Percentiles rank a stretch among this genome's conserved stretches.
Evolutionary conservation across 2,888 invertebrate genomes (phyloP).

Genomic region (Miltochrista miniata): DNA sequence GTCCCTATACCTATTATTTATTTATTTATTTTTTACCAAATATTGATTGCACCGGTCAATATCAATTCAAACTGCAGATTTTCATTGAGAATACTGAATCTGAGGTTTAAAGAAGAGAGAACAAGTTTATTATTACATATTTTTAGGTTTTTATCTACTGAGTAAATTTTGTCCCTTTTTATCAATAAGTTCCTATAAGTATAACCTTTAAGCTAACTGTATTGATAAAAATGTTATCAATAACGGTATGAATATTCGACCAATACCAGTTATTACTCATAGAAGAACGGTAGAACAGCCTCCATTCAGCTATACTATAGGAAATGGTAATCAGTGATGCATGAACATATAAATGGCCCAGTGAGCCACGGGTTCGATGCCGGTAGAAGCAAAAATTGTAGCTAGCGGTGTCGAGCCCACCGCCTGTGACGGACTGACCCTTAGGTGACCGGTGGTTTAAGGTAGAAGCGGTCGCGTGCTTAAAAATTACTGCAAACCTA

Average conservation of each 20-base stretch:
- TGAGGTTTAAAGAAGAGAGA: too few relatives aligned
- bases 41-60: too few relatives aligned
- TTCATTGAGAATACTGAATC: too few relatives aligned
- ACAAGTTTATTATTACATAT: too few relatives aligned
- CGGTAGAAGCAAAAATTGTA: slow-evolving; percentile 51
- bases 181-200: too few relatives aligned
- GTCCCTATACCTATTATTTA: too few relatives aligned
- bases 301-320: slow-evolving; percentile 19
- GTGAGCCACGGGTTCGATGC: slow-evolving; percentile 41
- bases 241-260: neutral
- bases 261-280: neutral
- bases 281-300: slow-evolving; percentile 10
- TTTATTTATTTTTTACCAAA: too few relatives aligned
- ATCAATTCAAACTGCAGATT: too few relatives aligned
- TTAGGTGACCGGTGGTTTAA: slow-evolving; percentile 22
- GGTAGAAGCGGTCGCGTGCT: neutral
- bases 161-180: too few relatives aligned
- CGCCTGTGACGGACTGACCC: slow-evolving; percentile 59
- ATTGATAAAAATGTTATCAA: neutral
- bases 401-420: slow-evolving; percentile 52
- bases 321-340: slow-evolving; percentile 28
- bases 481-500: neutral
- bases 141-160: too few relatives aligned
- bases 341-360: slow-evolving; percentile 39
- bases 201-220: too few relatives aligned